Percentiles rank a stretch among this genome's conserved stretches.
Evolutionary conservation across 2,797 vertebrate species (phyloP).

Genomic region (Phalanger gymnotis): DNA sequence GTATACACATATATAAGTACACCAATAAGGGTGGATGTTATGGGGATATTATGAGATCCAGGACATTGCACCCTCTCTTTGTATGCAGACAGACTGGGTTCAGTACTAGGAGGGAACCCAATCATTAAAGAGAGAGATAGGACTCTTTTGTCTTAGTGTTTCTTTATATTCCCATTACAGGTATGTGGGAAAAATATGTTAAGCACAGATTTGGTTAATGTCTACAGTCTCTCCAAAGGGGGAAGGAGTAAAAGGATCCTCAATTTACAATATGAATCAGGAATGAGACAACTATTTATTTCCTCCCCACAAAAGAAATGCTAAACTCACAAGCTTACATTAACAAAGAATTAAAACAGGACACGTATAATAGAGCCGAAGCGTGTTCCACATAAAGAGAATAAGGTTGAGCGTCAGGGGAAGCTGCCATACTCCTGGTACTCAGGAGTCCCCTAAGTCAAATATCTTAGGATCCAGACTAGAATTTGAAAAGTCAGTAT

Average conservation of each 20-base stretch:
- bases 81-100: background rate
- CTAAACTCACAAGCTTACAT: background rate
- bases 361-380: background rate
- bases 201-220: background rate
- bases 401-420: background rate
- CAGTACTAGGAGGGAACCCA: background rate
- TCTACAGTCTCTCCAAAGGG: background rate
- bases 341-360: background rate
- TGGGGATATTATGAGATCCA: background rate
- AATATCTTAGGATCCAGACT: background rate
- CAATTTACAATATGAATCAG: background rate
- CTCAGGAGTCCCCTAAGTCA: background rate
- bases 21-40: background rate
- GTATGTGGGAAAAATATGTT: background rate
- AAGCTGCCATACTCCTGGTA: background rate
- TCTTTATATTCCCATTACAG: background rate
- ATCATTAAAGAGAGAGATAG: background rate
- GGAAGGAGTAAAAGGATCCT: background rate
- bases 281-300: background rate
- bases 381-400: background rate
- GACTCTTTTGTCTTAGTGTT: background rate
- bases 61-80: background rate
- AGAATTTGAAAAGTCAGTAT: background rate
- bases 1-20: background rate
- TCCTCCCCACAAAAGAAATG: background rate